phyloP scores from a whole-genome alignment of 2,797 vertebrate species.

The Melanotaenia trifasciata region DNA sequence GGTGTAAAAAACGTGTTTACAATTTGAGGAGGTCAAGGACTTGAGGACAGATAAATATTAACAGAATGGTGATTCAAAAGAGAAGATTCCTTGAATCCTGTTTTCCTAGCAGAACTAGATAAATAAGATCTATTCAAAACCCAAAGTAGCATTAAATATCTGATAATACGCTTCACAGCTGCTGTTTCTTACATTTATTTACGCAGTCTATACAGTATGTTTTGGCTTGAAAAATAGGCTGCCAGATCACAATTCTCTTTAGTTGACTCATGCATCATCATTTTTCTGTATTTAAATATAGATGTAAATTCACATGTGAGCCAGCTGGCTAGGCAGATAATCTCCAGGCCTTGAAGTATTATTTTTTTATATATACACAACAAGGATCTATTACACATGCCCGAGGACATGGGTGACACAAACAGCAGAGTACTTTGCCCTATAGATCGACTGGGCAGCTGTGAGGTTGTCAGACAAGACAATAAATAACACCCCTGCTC shows the following conservation, averaged over 20 bases:
- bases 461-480: constrained; percentile 62
- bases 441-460: constrained; percentile 74
- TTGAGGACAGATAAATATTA: constrained; percentile 96
- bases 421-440: constrained; percentile 70
- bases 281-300: constrained; percentile 83
- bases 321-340: constrained; percentile 82
- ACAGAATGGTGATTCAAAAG: constrained; percentile 87
- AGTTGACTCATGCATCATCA: constrained; percentile 67
- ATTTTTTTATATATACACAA: constrained; percentile 63
- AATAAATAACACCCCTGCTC: constrained; percentile 66
- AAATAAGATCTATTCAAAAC: background rate
- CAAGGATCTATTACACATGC: constrained; percentile 82
- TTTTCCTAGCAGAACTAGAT: constrained; percentile 3
- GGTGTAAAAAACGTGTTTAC: constrained; percentile 92
- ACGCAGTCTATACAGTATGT: constrained; percentile 50
- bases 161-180: constrained; percentile 22
- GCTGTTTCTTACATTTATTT: constrained; percentile 25
- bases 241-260: constrained; percentile 65
- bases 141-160: constrained; percentile 3
- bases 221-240: constrained; percentile 49
- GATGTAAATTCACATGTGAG: constrained; percentile 69
- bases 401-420: constrained; percentile 87
- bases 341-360: constrained; percentile 83
- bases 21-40: constrained; percentile 95
- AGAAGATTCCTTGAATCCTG: constrained; percentile 72